Conservation (phyloP, 1,140 invertebrate genomes). For the Lepidotrigona ventralis region DNA sequence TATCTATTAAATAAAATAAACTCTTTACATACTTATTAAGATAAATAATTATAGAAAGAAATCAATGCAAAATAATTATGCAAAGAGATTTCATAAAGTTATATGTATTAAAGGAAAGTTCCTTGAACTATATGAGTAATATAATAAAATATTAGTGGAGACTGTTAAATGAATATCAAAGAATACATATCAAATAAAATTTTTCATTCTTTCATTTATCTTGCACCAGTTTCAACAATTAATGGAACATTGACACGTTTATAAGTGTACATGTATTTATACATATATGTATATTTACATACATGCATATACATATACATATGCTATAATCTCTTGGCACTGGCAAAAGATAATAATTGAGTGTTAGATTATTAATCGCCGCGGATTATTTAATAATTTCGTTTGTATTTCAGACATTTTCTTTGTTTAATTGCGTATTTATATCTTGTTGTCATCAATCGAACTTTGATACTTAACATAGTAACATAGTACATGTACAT, state of each 20-base stretch:
- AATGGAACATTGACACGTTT: conserved; percentile 38
- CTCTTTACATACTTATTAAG: background rate
- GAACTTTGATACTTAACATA: conserved; percentile 40
- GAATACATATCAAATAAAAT: conserved; percentile 10
- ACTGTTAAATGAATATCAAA: conserved; percentile 7
- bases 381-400: conserved; percentile 53
- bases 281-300: background rate
- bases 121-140: background rate
- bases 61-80: background rate
- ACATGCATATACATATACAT: conserved; percentile 10
- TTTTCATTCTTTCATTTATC: conserved; percentile 33
- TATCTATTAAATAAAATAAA: background rate
- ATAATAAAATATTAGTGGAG: background rate
- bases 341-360: conserved; percentile 49
- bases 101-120: background rate
- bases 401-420: conserved; percentile 54
- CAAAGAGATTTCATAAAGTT: background rate
- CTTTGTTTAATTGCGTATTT: conserved; percentile 35
- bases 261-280: background rate
- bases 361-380: conserved; percentile 45
- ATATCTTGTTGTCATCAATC: conserved; percentile 29
- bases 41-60: background rate
- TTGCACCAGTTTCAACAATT: conserved; percentile 32
- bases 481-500: conserved; percentile 43
- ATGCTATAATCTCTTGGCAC: conserved; percentile 22